These are phyloP conservation scores for Megalonaias nervosa DNA, from an alignment of 1,140 invertebrate species.

Conservation along the genomic window DNA sequence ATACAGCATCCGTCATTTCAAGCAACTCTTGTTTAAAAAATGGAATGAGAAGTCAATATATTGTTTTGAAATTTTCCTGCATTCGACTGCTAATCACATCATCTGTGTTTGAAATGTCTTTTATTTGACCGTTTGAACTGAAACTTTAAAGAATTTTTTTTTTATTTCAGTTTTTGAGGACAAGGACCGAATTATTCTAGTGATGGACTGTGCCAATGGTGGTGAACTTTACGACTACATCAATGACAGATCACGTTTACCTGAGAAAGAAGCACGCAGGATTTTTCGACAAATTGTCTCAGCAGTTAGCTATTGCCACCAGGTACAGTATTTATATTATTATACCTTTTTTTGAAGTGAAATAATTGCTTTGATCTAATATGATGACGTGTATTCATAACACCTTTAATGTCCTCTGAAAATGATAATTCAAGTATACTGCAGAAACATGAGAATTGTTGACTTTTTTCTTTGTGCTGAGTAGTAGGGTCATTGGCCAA, in stretches of 20 bases:
- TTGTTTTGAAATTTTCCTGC: no score
- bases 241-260: constrained; percentile 90
- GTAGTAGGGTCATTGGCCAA: no score
- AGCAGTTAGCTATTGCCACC: constrained; percentile 99
- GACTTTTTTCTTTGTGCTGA: no score
- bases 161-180: constrained; percentile 94
- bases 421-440: not conserved
- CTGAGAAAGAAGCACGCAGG: constrained; percentile 93
- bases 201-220: constrained; percentile 99
- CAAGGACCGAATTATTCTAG: constrained; percentile 98
- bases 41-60: no score
- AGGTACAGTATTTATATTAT: constrained; percentile 73
- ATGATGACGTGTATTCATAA: not conserved
- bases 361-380: no score
- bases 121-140: no score
- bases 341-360: not conserved
- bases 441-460: not conserved
- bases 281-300: constrained; percentile 98
- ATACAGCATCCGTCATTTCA: no score
- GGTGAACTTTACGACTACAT: constrained; percentile 99
- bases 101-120: no score
- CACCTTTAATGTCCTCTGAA: not conserved
- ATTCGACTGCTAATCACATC: no score
- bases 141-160: constrained; percentile 22
- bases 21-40: no score